phyloP scores from a whole-genome alignment of 2,888 invertebrate species.

The Hybos culiciformis region DNA sequence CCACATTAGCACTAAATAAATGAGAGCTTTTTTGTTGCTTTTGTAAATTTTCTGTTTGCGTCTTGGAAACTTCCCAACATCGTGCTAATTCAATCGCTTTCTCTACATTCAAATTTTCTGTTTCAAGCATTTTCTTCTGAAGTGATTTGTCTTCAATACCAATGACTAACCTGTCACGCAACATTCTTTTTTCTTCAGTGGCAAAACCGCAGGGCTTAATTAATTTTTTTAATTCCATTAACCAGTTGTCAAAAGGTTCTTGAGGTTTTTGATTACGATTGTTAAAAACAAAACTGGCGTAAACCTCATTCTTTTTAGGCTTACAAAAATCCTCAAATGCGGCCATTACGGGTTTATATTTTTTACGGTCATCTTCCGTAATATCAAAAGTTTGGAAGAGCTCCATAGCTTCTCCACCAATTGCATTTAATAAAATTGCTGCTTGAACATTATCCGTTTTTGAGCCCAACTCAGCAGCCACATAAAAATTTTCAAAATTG shows the following conservation, averaged over 20 bases:
- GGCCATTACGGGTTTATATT: no score
- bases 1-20: no score
- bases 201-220: no score
- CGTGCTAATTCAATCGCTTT: slow-evolving; percentile 1
- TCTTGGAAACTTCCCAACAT: not conserved
- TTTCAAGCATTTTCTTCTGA: not conserved
- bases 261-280: no score
- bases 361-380: not conserved
- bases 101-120: not conserved
- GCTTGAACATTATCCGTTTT: not conserved
- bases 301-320: no score
- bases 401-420: not conserved
- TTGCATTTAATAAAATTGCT: not conserved
- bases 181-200: no score
- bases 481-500: slow-evolving; percentile 1
- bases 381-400: not conserved
- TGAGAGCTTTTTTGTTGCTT: not conserved
- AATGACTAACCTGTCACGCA: not conserved
- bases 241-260: no score
- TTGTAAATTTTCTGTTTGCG: slow-evolving; percentile 1
- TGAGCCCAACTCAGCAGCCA: not conserved
- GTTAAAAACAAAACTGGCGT: no score
- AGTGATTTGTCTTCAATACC: not conserved
- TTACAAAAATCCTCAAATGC: no score
- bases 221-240: no score